These are phyloP conservation scores for Tenrec ecaudatus DNA, from an alignment of 2,113 vertebrate species.

Conservation along the genomic window DNA sequence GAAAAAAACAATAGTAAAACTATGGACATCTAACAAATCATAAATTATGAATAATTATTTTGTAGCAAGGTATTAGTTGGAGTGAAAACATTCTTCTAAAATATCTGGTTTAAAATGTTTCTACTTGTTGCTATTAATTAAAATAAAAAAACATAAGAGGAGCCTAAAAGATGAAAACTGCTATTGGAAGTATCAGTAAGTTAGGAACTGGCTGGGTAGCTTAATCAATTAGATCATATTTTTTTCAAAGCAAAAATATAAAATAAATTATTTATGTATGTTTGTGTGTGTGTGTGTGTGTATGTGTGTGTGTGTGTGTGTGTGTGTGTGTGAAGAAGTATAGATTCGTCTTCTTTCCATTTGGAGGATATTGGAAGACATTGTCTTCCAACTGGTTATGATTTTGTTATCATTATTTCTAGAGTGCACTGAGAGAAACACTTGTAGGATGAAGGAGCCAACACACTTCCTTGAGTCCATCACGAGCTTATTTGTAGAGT, in stretches of 20 bases:
- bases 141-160: constrained; percentile 46
- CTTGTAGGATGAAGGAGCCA: background rate
- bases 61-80: background rate
- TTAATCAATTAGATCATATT: background rate
- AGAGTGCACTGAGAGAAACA: background rate
- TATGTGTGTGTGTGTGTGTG: no score
- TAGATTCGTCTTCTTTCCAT: constrained; percentile 15
- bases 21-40: background rate
- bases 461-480: background rate
- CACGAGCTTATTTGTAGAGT: background rate
- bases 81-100: background rate
- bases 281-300: no score
- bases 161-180: constrained; percentile 20
- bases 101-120: background rate
- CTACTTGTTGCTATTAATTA: background rate
- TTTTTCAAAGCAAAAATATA: constrained; percentile 21
- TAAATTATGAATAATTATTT: background rate
- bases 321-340: background rate
- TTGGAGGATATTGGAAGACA: background rate
- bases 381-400: background rate
- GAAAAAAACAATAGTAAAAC: background rate
- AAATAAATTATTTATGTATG: background rate
- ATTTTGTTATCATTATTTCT: background rate
- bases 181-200: background rate
- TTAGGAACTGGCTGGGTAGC: background rate